Evolutionary conservation across 2,888 invertebrate genomes (phyloP).

Genomic region (Tiliacea aurago): DNA sequence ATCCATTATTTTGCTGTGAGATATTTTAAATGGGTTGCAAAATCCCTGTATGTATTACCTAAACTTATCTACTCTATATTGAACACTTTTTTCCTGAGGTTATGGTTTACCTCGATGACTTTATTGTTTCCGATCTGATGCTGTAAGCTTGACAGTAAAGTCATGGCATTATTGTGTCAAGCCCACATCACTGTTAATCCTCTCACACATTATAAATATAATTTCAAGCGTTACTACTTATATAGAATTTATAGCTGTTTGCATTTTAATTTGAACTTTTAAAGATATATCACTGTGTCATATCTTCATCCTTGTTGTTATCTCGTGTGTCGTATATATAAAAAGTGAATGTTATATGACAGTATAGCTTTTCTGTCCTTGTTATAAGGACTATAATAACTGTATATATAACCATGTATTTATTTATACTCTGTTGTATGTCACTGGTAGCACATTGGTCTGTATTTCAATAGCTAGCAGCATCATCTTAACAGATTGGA

Average conservation of each 20-base stretch:
- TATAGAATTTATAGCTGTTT: conserved; percentile 82
- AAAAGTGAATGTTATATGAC: conserved; percentile 86
- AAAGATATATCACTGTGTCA: conserved; percentile 84
- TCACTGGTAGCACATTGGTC: conserved; percentile 73
- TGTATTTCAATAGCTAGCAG: conserved; percentile 76
- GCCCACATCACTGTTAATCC: conserved; percentile 82
- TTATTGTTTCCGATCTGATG: conserved; percentile 41
- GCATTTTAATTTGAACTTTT: conserved; percentile 76
- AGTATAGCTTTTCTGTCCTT: conserved; percentile 84
- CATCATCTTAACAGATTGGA: conserved; percentile 41
- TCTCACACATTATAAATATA: conserved; percentile 74
- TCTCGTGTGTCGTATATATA: conserved; percentile 83
- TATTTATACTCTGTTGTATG: conserved; percentile 76
- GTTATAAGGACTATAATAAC: conserved; percentile 69
- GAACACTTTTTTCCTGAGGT: not conserved
- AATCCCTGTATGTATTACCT: conserved; percentile 11
- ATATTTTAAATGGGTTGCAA: conserved; percentile 48
- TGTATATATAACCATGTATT: conserved; percentile 78
- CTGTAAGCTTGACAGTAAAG: conserved; percentile 46
- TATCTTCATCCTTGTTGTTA: conserved; percentile 88
- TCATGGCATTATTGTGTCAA: conserved; percentile 83
- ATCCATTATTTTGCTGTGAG: conserved; percentile 39
- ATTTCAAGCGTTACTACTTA: conserved; percentile 78
- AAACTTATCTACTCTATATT: not conserved
- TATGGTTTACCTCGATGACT: conserved; percentile 58